These are phyloP conservation scores for Halyomorpha halys DNA, from an alignment of 1,140 invertebrate species.

Conservation along the genomic window DNA sequence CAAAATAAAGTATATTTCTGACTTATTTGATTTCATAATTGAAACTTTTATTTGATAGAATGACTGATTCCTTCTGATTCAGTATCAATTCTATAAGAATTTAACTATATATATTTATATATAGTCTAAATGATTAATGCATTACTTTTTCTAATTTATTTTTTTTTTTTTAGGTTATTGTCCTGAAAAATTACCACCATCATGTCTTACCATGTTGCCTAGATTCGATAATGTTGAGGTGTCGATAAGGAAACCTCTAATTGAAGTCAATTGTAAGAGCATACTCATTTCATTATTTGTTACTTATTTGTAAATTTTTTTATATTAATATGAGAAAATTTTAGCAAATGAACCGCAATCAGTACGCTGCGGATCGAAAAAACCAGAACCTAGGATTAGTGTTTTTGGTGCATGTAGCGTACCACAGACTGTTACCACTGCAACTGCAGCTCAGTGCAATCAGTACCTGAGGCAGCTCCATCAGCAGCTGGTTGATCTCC, in stretches of 20 bases:
- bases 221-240: slow-evolving; percentile 58
- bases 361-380: slow-evolving; percentile 1
- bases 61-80: too few species aligned
- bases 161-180: slow-evolving; percentile 53
- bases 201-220: slow-evolving; percentile 85
- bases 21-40: too few species aligned
- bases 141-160: too few species aligned
- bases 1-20: too few species aligned
- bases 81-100: too few species aligned
- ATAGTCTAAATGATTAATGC: too few species aligned
- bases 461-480: slow-evolving; percentile 20
- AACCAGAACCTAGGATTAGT: slow-evolving; percentile 16
- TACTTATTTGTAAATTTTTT: not conserved
- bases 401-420: slow-evolving; percentile 19
- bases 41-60: too few species aligned
- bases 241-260: slow-evolving; percentile 49
- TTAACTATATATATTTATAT: too few species aligned
- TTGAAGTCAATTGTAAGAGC: slow-evolving; percentile 49
- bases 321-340: slow-evolving; percentile 2
- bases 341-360: not conserved
- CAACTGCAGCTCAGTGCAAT: slow-evolving; percentile 22
- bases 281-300: not conserved
- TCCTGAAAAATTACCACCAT: slow-evolving; percentile 69
- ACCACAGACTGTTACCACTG: slow-evolving; percentile 4
- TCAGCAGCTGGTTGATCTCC: slow-evolving; percentile 15